Conservation (phyloP, 2,113 vertebrate genomes). For the Silurus asotus region DNA sequence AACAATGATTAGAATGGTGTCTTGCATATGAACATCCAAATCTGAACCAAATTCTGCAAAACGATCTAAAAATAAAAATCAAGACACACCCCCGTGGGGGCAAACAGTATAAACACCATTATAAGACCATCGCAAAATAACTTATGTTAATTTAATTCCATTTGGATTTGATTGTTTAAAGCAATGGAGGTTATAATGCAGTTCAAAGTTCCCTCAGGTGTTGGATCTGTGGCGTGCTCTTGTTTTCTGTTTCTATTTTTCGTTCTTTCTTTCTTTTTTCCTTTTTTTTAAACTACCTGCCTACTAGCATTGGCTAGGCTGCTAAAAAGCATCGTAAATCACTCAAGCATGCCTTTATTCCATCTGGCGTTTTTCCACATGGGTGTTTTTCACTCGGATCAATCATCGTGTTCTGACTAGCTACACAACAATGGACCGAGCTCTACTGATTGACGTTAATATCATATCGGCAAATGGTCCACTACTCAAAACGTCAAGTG, state of each 20-base stretch:
- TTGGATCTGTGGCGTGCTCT: not conserved
- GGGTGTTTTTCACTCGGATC: constrained; percentile 9
- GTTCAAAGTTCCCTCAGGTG: not conserved
- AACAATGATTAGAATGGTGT: not conserved
- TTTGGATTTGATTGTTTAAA: not conserved
- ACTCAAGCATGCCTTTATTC: constrained; percentile 11
- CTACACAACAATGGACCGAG: not conserved
- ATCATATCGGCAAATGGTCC: constrained; percentile 10
- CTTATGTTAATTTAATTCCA: not conserved
- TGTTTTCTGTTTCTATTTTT: not conserved
- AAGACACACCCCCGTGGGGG: not conserved
- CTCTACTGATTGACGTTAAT: constrained; percentile 23
- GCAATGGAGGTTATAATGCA: not conserved
- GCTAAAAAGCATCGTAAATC: constrained; percentile 20
- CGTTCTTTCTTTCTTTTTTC: too few species aligned
- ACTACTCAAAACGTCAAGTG: constrained; percentile 12
- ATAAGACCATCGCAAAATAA: too few species aligned
- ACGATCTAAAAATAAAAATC: not conserved
- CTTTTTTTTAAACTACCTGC: not conserved
- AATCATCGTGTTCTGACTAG: constrained; percentile 7
- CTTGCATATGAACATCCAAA: not conserved
- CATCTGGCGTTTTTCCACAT: not conserved
- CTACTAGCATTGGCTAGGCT: not conserved
- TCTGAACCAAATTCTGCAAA: too few species aligned
- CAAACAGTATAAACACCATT: not conserved